Evolutionary conservation across 2,888 invertebrate genomes (phyloP).

Genomic region (Meta bourneti): DNA sequence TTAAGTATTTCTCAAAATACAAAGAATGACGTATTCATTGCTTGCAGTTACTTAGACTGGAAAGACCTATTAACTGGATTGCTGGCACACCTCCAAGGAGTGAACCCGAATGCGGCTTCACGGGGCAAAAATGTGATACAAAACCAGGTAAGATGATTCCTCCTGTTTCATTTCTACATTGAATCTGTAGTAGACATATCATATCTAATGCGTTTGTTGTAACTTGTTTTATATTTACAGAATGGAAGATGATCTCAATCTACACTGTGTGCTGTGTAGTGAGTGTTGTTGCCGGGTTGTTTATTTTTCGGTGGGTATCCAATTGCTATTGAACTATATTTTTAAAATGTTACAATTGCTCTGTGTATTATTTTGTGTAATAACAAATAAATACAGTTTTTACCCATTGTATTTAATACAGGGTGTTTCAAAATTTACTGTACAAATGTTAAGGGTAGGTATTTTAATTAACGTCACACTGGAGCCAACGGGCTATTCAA

Average conservation of each 20-base stretch:
- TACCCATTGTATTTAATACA: neutral
- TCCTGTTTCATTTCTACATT: neutral
- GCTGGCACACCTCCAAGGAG: slow-evolving; percentile 87
- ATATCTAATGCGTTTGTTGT: neutral
- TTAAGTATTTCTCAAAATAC: neutral
- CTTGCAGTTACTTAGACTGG: slow-evolving; percentile 82
- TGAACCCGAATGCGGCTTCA: slow-evolving; percentile 92
- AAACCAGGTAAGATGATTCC: slow-evolving; percentile 79
- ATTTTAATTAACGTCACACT: too few species aligned
- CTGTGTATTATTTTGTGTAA: neutral
- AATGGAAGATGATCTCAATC: slow-evolving; percentile 83
- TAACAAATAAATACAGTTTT: neutral
- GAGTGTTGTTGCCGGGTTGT: slow-evolving; percentile 85
- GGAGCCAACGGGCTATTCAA: too few species aligned
- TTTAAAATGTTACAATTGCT: neutral
- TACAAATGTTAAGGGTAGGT: too few species aligned
- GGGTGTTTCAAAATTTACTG: neutral
- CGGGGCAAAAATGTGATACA: slow-evolving; percentile 87
- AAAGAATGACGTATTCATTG: neutral
- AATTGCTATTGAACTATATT: neutral
- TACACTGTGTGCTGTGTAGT: slow-evolving; percentile 85
- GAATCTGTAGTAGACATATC: neutral
- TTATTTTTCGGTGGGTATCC: slow-evolving; percentile 85
- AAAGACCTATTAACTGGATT: slow-evolving; percentile 85
- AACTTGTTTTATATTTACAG: neutral